Evolutionary conservation across 2,888 invertebrate genomes (phyloP), one percentile per base, ranked within the genome.

Genomic region (Drosophila demipolita): DNA sequence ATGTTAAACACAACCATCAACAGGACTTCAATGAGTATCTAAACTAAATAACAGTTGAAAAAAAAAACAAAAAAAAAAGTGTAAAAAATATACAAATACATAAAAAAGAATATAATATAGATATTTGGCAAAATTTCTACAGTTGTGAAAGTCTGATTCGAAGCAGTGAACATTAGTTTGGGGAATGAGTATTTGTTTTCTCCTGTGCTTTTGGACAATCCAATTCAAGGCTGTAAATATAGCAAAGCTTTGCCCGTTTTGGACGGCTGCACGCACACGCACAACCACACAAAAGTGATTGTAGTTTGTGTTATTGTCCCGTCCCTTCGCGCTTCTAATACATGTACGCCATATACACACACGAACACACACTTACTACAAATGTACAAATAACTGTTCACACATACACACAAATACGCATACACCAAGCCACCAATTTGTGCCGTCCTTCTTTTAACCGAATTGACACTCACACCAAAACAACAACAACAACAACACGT

Each of bases 21-120:
- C 89, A 93, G 93, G 93, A 93, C 92, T 93, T 93, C 92, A 93
- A 93, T 93, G 93, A 93, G 91, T 93, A 93, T 91, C 91, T 93
- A 77, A 93, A 93, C 89, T 93, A 76, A 80, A 82, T 55, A 69
- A 89, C 48, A 79, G 17, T 45, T 54, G 6, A 40, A 17, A 48
- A 50, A 91, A 73, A 63, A 42, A 69, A 29, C 11, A n/a, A 20
- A 40, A 53, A 61, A 54, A 57, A 35, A 17, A 67, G 42, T 65
- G 57, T 68, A 68, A 78, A 69, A 71, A 67, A 52, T 38, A 33
- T 4, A 45, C 29, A 35, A 49, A 49, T 50, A 70, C 54, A 52
- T 36, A 63, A 45, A 20, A 8, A 23, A 15, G 3, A 45, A 45
- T 45, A 45, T 45, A 26, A 45, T 15, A 58, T 40, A 72, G 38